Conservation (phyloP, 1,140 invertebrate species). For the Ephestia elutella region DNA sequence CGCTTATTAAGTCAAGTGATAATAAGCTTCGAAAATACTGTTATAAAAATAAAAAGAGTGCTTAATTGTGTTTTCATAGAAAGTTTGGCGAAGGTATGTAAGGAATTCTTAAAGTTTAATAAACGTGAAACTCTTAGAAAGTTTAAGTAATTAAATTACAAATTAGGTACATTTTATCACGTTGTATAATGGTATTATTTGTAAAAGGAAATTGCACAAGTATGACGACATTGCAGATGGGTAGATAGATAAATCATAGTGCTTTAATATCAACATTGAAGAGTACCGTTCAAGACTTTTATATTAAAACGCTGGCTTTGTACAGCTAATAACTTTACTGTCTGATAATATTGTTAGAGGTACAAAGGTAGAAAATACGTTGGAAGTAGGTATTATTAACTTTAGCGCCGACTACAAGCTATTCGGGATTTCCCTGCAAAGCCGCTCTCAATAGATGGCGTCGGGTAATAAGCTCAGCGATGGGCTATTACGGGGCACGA, state of each 20-base stretch:
- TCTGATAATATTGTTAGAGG: conserved; percentile 27
- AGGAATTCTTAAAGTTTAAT: conserved; percentile 16
- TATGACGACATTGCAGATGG: background rate
- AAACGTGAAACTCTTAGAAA: background rate
- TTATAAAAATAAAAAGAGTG: conserved; percentile 31
- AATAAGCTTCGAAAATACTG: conserved; percentile 21
- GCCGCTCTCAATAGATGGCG: conserved; percentile 69
- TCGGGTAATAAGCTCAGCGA: conserved; percentile 68
- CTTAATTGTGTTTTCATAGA: conserved; percentile 24
- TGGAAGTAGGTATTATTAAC: conserved; percentile 52
- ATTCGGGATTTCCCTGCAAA: conserved; percentile 67
- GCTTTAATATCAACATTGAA: background rate
- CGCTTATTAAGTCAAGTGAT: conserved; percentile 28
- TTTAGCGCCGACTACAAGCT: conserved; percentile 54
- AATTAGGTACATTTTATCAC: conserved; percentile 2
- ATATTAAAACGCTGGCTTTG: conserved; percentile 5
- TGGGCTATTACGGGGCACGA: conserved; percentile 60
- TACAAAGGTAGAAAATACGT: conserved; percentile 40
- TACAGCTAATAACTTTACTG: conserved; percentile 9
- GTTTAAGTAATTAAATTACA: conserved; percentile 1
- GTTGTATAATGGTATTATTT: background rate
- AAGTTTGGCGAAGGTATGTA: conserved; percentile 23
- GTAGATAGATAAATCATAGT: background rate
- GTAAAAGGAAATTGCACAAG: too few relatives aligned
- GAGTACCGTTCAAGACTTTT: background rate